Conservation (phyloP, 2,113 vertebrate species). For the Hippocampus comes region DNA sequence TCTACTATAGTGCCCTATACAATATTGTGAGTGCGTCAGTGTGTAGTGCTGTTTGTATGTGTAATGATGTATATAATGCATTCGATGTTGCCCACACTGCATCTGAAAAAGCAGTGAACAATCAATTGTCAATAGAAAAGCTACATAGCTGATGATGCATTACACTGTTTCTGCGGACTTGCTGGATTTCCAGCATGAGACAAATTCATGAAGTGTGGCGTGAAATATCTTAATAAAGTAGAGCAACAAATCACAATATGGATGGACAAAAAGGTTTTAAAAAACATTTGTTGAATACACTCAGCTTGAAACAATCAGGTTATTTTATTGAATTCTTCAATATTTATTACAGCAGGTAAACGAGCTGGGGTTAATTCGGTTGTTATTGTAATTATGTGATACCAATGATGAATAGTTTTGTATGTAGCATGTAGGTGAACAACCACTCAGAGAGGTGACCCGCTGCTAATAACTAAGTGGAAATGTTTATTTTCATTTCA, state of each 20-base stretch:
- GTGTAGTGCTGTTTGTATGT: not conserved
- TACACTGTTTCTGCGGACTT: no score
- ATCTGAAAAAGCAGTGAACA: no score
- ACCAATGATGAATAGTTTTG: not conserved
- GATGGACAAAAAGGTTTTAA: not conserved
- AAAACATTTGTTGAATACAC: no score
- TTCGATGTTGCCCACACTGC: no score
- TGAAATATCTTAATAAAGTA: not conserved
- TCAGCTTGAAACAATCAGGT: not conserved
- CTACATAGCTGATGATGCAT: no score
- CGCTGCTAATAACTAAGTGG: not conserved
- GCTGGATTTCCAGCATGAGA: no score
- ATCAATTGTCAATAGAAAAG: no score
- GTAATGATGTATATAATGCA: no score
- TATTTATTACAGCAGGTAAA: not conserved
- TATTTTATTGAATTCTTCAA: not conserved
- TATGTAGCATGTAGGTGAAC: not conserved
- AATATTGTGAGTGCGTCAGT: not conserved
- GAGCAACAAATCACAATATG: not conserved
- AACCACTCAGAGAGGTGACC: not conserved
- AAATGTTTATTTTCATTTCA: not conserved
- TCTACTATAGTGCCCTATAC: not conserved
- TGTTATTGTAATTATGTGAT: no score
- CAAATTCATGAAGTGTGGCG: no score
- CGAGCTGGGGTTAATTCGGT: no score